Percentiles rank a stretch among this genome's conserved stretches.
These are phyloP conservation scores for Calyptommatus sinebrachiatus DNA, from an alignment of 2,113 vertebrate genomes.

Conservation along the genomic window DNA sequence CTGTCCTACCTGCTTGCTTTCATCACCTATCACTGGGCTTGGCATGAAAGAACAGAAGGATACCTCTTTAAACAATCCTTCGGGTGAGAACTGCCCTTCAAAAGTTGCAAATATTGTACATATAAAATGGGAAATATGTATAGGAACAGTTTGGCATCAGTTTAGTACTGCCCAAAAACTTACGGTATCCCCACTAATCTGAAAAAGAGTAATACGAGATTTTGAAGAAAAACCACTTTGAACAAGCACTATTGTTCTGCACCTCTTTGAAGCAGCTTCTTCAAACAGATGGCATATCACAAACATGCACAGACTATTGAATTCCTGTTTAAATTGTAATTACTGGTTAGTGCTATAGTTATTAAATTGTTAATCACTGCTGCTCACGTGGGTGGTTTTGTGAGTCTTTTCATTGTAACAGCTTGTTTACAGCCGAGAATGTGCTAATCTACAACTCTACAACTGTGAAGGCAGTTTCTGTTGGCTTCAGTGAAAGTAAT, in stretches of 20 bases:
- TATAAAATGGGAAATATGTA: neutral
- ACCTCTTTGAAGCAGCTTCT: neutral
- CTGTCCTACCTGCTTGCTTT: neutral
- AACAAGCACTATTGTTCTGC: slow-evolving; percentile 15
- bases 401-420: slow-evolving; percentile 31
- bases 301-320: neutral
- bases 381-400: slow-evolving; percentile 2
- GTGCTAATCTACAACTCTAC: neutral
- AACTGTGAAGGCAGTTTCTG: slow-evolving; percentile 5
- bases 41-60: neutral
- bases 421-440: neutral
- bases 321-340: slow-evolving; percentile 35
- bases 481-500: neutral
- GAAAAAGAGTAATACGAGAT: neutral
- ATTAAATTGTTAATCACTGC: slow-evolving; percentile 34
- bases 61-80: neutral
- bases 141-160: neutral
- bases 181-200: slow-evolving; percentile 17
- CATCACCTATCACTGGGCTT: neutral
- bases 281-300: slow-evolving; percentile 6
- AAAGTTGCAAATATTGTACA: neutral
- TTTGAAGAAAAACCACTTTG: slow-evolving; percentile 14
- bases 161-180: neutral
- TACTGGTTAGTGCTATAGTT: slow-evolving; percentile 9
- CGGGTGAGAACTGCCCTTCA: neutral